Conservation (phyloP, 2,113 vertebrate species). For the Australoheros scitulus region DNA sequence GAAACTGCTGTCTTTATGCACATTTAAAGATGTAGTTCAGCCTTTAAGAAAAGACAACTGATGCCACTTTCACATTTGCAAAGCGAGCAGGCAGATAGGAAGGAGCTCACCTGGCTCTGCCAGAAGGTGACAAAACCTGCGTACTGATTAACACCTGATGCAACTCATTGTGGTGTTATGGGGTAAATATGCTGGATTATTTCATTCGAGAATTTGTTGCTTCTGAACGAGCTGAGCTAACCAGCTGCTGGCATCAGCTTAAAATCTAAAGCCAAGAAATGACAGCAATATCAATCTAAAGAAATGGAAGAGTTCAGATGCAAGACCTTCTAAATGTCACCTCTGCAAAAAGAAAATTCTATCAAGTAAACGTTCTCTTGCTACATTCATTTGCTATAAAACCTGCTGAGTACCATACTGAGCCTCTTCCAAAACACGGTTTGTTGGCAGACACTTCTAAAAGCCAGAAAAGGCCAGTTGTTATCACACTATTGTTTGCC, state of each 20-base stretch:
- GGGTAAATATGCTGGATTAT: background rate
- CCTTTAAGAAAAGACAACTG: background rate
- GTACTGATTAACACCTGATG: background rate
- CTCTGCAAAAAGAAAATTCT: background rate
- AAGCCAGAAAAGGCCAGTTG: background rate
- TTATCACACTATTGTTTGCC: background rate
- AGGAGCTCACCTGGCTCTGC: too few species aligned
- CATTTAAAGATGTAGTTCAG: background rate
- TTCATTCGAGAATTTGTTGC: background rate
- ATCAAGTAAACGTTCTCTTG: too few species aligned
- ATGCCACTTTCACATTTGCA: background rate
- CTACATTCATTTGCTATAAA: background rate
- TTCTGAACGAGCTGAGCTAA: too few species aligned
- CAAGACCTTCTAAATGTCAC: background rate
- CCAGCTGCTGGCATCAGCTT: too few species aligned
- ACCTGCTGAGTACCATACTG: background rate
- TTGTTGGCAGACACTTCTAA: background rate
- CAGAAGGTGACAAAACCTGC: background rate
- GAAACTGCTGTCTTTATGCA: background rate
- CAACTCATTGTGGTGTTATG: background rate
- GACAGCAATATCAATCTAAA: background rate
- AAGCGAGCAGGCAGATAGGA: background rate
- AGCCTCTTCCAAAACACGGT: background rate
- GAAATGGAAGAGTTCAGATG: background rate
- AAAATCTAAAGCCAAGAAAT: too few species aligned